Base-by-base conservation (phyloP, 2,888 invertebrate species). In the Anthophora plumipes region DNA sequence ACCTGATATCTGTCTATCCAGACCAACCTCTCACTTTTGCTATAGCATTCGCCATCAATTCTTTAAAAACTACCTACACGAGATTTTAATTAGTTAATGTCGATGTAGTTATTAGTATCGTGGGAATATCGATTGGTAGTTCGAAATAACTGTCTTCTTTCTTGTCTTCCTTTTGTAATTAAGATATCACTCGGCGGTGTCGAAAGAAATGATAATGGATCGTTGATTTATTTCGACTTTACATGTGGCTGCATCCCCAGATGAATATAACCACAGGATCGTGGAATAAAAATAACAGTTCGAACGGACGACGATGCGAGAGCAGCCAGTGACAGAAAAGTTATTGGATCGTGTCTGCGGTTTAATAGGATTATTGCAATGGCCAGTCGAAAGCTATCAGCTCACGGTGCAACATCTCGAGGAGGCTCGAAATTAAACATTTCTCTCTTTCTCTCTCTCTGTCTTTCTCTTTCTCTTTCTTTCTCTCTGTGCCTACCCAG, bases 301-400 rank as follows among this genome's bases (percentile, higher is more conserved):
- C n/a, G 69, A 70, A 59, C 60, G 69, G 66, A 67, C 55, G 46
- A 43, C 55, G 70, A 57, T 20, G 78, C 22, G 50, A 77, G 50
- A 77, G 77, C 64, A 72, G 77, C 72, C 76, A 52, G 74, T 85
- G 86, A 86, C 83, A 82, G 79, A 72, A 80, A 80, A 87, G 81
- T 86, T 88, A 89, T 86, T 83, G 89, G 84, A 88, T 82, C 74
- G 87, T 74, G 82, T 83, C 80, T 77, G 76, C 71, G 68, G 81
- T 85, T 82, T 87, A 88, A 90, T 88, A 78, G 87, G 84, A 89
- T 88, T 83, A 86, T 84, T 82, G 82, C 78, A 64, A 84, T 72
- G 80, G 74, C 64, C 82, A 79, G 85, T 85, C 83, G 68, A 66
- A 73, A 75, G 77, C 82, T 80, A 83, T 85, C 87, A 77, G 86